Conservation (phyloP, 2,113 vertebrate species). For the Platysteira castanea region DNA sequence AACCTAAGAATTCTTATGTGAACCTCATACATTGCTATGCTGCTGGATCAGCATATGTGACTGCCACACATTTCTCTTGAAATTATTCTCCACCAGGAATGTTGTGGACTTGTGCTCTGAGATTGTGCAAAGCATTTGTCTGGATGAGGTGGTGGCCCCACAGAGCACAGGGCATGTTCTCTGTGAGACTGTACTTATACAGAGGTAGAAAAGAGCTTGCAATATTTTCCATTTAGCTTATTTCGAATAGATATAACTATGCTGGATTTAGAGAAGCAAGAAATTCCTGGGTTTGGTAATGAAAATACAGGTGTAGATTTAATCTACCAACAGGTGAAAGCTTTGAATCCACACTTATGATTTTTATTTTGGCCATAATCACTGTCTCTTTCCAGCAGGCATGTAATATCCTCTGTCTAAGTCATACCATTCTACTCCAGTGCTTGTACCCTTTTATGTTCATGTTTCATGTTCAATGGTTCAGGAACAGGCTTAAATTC, state of each 20-base stretch:
- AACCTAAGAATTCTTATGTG: not conserved
- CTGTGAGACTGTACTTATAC: not conserved
- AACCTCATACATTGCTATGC: not conserved
- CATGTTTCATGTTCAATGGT: not conserved
- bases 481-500: not conserved
- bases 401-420: not conserved
- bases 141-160: not conserved
- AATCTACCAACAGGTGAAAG: not conserved
- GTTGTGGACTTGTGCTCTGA: not conserved
- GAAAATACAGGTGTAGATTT: not conserved
- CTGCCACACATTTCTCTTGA: not conserved
- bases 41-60: not conserved
- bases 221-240: not conserved
- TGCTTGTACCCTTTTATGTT: not conserved
- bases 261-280: not conserved
- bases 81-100: not conserved
- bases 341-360: not conserved
- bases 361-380: not conserved
- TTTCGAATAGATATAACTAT: not conserved
- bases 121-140: not conserved
- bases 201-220: not conserved
- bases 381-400: not conserved
- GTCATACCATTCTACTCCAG: not conserved
- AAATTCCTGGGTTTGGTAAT: not conserved
- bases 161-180: not conserved